Evolutionary conservation across 2,113 vertebrate species (phyloP).

Genomic region (Deroptyus accipitrinus): DNA sequence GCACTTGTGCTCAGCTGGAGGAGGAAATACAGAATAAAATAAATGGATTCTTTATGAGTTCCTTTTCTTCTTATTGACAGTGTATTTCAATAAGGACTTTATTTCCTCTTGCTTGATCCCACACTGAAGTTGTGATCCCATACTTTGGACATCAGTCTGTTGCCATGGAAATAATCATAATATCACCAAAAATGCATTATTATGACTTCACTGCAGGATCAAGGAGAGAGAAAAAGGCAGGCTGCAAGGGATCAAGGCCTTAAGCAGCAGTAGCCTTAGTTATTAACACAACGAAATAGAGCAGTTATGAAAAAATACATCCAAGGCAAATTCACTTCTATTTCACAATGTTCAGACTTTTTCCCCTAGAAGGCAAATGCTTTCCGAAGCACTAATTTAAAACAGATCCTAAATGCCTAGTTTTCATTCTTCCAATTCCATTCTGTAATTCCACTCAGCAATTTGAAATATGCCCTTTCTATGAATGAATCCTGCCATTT

Average conservation of each 20-base stretch:
- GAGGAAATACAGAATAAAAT: neutral
- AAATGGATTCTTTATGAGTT: neutral
- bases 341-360: neutral
- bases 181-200: slow-evolving; percentile 60
- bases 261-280: neutral
- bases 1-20: neutral
- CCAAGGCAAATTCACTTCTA: neutral
- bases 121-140: slow-evolving; percentile 21
- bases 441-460: neutral
- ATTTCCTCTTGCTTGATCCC: slow-evolving; percentile 37
- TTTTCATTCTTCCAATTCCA: neutral
- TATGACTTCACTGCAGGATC: slow-evolving; percentile 58
- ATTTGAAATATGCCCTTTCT: neutral
- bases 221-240: slow-evolving; percentile 26
- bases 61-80: slow-evolving; percentile 17
- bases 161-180: slow-evolving; percentile 73
- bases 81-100: slow-evolving; percentile 59
- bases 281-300: slow-evolving; percentile 5
- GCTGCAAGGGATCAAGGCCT: neutral
- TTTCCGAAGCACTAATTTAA: neutral
- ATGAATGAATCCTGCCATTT: neutral
- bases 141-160: slow-evolving; percentile 64
- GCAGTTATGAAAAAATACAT: slow-evolving; percentile 1
- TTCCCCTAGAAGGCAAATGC: neutral
- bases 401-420: neutral